Conservation (phyloP, 2,888 invertebrate genomes). For the Volucella inanis region DNA sequence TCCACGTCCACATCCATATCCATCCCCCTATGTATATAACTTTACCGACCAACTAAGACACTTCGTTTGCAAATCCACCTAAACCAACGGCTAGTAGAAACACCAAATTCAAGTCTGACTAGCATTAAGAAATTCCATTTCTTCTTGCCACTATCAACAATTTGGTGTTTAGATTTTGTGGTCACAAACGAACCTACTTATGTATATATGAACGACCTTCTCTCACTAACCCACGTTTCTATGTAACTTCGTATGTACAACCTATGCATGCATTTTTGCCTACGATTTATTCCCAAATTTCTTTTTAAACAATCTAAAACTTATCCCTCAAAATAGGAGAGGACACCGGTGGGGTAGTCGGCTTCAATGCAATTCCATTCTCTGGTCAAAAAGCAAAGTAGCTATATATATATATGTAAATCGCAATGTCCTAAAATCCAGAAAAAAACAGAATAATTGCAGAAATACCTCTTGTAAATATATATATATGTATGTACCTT, state of each 20-base stretch:
- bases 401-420: no score
- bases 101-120: conserved; percentile 44
- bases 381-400: not conserved
- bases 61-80: conserved; percentile 10
- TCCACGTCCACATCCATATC: not conserved
- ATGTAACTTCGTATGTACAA: conserved; percentile 5
- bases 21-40: conserved; percentile 41
- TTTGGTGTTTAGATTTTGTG: conserved; percentile 12
- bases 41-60: conserved; percentile 22
- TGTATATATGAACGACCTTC: conserved; percentile 6
- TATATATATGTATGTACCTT: not conserved
- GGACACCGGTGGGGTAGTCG: not conserved
- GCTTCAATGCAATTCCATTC: not conserved
- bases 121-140: conserved; percentile 23
- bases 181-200: conserved; percentile 24
- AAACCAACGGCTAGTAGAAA: conserved; percentile 39
- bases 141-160: conserved; percentile 15
- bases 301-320: conserved; percentile 1
- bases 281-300: conserved; percentile 5
- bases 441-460: conserved; percentile 16
- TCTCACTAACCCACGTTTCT: conserved; percentile 1
- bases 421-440: conserved; percentile 26
- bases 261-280: not conserved
- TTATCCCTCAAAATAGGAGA: conserved; percentile 29
- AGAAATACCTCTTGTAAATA: conserved; percentile 4